phyloP scores from a whole-genome alignment of 2,113 vertebrate genomes.

The Stigmatopora argus region DNA sequence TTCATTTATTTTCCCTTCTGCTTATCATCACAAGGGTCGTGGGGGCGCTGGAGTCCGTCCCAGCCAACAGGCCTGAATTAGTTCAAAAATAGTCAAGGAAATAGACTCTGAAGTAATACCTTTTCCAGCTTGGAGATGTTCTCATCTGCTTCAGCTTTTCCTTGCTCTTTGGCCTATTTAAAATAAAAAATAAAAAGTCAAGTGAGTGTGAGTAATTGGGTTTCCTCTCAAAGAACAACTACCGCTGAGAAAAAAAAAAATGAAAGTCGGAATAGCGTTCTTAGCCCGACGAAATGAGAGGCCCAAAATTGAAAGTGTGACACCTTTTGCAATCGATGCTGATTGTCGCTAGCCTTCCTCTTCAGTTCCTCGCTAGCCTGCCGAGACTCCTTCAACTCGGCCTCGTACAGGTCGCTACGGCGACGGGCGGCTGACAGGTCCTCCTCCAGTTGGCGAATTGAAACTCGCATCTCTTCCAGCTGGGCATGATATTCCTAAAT shows the following conservation, averaged over 20 bases:
- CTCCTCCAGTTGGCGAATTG: constrained; percentile 94
- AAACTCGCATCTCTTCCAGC: constrained; percentile 93
- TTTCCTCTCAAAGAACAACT: not conserved
- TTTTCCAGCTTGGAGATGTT: constrained; percentile 85
- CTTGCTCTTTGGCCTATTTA: constrained; percentile 89
- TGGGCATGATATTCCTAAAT: constrained; percentile 93
- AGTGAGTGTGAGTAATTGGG: not conserved
- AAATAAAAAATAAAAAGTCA: not conserved
- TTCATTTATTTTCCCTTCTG: too few relatives aligned
- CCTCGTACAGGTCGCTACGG: constrained; percentile 92
- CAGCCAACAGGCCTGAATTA: too few relatives aligned
- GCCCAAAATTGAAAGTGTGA: constrained; percentile 3
- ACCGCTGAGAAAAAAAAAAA: not conserved
- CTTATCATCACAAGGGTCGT: too few relatives aligned
- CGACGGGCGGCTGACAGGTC: constrained; percentile 93
- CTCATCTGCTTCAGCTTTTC: constrained; percentile 88
- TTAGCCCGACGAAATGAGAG: not conserved
- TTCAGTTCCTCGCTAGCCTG: constrained; percentile 89
- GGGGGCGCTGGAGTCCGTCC: too few relatives aligned
- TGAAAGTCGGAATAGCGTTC: not conserved
- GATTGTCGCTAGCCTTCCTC: constrained; percentile 88
- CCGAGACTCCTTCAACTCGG: constrained; percentile 89
- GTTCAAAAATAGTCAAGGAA: not conserved
- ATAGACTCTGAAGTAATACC: constrained; percentile 62
- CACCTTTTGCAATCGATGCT: constrained; percentile 93